A percentile compares a stretch with the other conserved stretches of the same genome.
Evolutionary conservation across 2,113 vertebrate species (phyloP).

Genomic region (Syngnathus typhle): DNA sequence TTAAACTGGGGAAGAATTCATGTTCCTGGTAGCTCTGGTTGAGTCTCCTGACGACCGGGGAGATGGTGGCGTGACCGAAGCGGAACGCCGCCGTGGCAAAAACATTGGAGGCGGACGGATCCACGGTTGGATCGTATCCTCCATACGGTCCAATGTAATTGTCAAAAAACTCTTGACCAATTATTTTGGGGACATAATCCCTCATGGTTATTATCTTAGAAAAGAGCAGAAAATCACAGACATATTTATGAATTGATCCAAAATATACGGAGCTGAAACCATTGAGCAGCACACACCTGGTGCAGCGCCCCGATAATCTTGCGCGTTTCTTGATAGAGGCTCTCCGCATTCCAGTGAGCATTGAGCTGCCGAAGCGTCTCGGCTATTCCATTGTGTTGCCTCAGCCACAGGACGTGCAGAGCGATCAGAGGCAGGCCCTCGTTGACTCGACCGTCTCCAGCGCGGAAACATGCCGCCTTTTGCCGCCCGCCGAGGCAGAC

Average conservation of each 20-base stretch:
- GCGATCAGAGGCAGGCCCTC: constrained; percentile 77
- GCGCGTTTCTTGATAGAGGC: constrained; percentile 82
- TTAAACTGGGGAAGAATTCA: constrained; percentile 68
- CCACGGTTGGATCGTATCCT: constrained; percentile 74
- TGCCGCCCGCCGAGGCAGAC: constrained; percentile 67
- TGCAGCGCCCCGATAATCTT: constrained; percentile 89
- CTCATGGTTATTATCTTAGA: constrained; percentile 84
- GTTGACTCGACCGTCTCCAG: constrained; percentile 81
- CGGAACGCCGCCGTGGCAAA: constrained; percentile 94
- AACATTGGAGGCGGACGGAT: constrained; percentile 84
- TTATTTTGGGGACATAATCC: constrained; percentile 88
- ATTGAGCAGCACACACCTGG: constrained; percentile 72
- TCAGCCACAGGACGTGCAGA: constrained; percentile 85
- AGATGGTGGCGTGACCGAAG: constrained; percentile 85
- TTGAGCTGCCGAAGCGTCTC: constrained; percentile 72
- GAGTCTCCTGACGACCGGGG: constrained; percentile 72
- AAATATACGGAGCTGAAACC: no score
- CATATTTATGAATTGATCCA: neutral
- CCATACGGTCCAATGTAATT: constrained; percentile 75
- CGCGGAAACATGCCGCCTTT: constrained; percentile 82
- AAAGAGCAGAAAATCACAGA: constrained; percentile 19
- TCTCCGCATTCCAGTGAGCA: constrained; percentile 78
- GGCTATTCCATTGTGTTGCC: constrained; percentile 89
- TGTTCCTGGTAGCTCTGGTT: constrained; percentile 78
- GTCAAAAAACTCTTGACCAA: constrained; percentile 77